Evolutionary conservation across 2,888 invertebrate species (phyloP).

Genomic region (Pimpla rufipes): DNA sequence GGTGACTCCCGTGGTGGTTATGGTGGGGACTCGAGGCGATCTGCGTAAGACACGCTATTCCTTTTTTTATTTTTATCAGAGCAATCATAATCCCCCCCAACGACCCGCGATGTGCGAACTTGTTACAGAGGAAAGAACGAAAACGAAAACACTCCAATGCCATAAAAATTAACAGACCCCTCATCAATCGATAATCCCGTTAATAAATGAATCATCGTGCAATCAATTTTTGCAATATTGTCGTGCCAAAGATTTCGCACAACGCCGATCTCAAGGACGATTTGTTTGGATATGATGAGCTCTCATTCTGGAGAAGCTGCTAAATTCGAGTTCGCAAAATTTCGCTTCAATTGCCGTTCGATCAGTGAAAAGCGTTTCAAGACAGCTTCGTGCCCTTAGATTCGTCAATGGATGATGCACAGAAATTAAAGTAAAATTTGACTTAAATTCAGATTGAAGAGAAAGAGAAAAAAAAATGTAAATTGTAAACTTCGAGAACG

Average conservation of each 20-base stretch:
- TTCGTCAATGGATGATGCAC: background rate
- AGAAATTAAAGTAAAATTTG: conserved; percentile 2
- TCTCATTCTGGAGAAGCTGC: conserved; percentile 41
- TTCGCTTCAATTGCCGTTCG: background rate
- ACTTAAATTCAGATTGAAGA: conserved; percentile 14
- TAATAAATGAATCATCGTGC: background rate
- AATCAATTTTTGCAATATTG: background rate
- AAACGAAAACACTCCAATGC: background rate
- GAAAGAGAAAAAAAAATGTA: conserved; percentile 6
- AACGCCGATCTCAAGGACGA: conserved; percentile 74
- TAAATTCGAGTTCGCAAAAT: conserved; percentile 19
- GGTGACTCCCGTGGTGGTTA: conserved; percentile 88
- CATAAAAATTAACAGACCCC: background rate
- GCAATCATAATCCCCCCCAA: conserved; percentile 78
- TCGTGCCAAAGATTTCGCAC: conserved; percentile 74
- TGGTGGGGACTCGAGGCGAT: conserved; percentile 85
- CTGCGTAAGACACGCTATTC: conserved; percentile 85
- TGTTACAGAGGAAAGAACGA: background rate
- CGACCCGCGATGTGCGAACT: conserved; percentile 77
- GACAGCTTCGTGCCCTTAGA: conserved; percentile 4
- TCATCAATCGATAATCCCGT: background rate
- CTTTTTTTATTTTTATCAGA: conserved; percentile 77
- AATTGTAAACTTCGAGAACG: conserved; percentile 35
- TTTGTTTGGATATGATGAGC: conserved; percentile 50
- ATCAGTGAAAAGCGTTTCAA: background rate